Percentiles rank a stretch among this genome's conserved stretches.
Conservation (phyloP, 2,113 vertebrate genomes). For the Alosa alosa region DNA sequence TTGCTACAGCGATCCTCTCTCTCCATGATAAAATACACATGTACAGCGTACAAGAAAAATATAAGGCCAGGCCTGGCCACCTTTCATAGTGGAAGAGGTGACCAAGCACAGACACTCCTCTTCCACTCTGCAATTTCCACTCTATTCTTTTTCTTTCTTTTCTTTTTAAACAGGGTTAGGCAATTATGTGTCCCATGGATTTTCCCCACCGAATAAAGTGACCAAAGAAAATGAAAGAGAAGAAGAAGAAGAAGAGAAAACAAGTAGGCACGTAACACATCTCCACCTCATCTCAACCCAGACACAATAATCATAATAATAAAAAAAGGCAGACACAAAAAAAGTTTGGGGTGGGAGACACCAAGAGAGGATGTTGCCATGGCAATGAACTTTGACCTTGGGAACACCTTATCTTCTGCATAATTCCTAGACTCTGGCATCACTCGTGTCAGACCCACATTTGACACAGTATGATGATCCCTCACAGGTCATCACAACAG, state of each 20-base stretch:
- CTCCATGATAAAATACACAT: slow-evolving; percentile 58
- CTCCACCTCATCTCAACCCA: slow-evolving; percentile 1
- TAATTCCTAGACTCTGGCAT: not conserved
- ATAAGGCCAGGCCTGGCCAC: slow-evolving; percentile 42
- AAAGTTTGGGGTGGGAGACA: not conserved
- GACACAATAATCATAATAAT: slow-evolving; percentile 26
- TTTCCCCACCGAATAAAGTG: slow-evolving; percentile 5
- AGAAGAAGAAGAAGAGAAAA: not conserved
- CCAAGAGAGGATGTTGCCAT: slow-evolving; percentile 7
- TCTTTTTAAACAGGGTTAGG: slow-evolving; percentile 24
- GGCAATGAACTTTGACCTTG: not conserved
- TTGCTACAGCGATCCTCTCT: slow-evolving; percentile 58
- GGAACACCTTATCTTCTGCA: slow-evolving; percentile 39
- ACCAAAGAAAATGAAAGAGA: slow-evolving; percentile 14
- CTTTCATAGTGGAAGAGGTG: not conserved
- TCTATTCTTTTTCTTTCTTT: not conserved
- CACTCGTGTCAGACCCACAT: not conserved
- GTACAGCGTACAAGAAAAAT: slow-evolving; percentile 61
- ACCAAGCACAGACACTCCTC: slow-evolving; percentile 6
- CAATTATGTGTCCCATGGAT: slow-evolving; percentile 29
- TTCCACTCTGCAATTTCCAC: not conserved
- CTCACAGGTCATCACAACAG: not conserved
- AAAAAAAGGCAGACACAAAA: not conserved
- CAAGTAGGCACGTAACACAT: slow-evolving; percentile 2
- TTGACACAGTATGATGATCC: not conserved